Base-by-base conservation (phyloP, 1,140 invertebrate species). In the Nebria ingens region DNA sequence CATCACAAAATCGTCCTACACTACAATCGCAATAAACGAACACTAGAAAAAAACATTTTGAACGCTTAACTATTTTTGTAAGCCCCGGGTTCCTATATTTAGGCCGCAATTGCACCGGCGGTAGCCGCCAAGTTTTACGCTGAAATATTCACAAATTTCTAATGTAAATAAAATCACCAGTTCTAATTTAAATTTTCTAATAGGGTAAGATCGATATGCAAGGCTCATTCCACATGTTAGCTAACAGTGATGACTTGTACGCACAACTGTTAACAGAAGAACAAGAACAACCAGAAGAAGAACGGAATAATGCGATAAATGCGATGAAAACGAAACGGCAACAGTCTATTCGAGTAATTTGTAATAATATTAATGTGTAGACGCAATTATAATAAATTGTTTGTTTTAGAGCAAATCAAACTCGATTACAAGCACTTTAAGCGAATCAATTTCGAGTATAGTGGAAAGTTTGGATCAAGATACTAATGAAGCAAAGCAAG, bases 181-280 rank as follows among this genome's bases (percentile, higher is more conserved):
- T n/a, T n/a, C n/a, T n/a, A n/a, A n/a, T n/a, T n/a, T n/a, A n/a
- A n/a, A n/a, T n/a, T n/a, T n/a, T n/a, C n/a, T n/a, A n/a, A n/a
- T n/a, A 84, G 68, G 87, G 87, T 12, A 70, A 72, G 65, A 79
- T 88, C 40, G 76, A 82, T 57, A 80, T 82, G 59, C 72, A 80
- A 63, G 88, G 87, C 15, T 79, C 71, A 19, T 87, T 88, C 63
- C 65, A 77, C 2, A 73, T 84, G 56, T 70, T 91, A 22, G 71
- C 86, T 34, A 68, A 73, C 3, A 74, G 72, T 59, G 75, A 79
- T 52, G 77, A 79, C 19, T 75, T 84, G 52, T 91, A 91, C 58
- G 75, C 76, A 0, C 61, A 72, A 61, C 58, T 76, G 0, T 53
- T 76, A 25, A 64, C 59, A 6, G 25, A 61, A n/a, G 68, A 69